Percentiles rank a stretch among this genome's conserved stretches.
phyloP scores from a whole-genome alignment of 2,113 vertebrate genomes.

The Xenus cinereus region DNA sequence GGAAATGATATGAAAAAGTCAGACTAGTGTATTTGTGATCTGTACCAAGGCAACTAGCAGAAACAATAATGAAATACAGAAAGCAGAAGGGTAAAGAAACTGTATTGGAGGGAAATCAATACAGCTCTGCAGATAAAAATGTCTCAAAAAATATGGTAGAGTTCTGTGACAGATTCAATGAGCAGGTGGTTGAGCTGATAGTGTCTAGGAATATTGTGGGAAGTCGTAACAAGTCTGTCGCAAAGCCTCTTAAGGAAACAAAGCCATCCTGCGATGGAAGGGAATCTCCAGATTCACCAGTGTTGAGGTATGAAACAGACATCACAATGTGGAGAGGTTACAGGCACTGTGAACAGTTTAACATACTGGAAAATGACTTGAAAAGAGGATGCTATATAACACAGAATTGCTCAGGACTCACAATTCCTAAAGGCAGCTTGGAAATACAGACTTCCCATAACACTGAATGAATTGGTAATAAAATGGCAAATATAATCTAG shows the following conservation, averaged over 20 bases:
- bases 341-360: not conserved
- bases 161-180: not conserved
- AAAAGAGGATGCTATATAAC: not conserved
- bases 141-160: not conserved
- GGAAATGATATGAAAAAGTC: not conserved
- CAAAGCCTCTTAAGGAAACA: not conserved
- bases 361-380: not conserved
- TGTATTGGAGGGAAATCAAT: not conserved
- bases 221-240: not conserved
- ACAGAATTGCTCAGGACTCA: not conserved
- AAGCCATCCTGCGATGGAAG: accelerated
- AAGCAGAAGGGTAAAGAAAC: not conserved
- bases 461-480: not conserved
- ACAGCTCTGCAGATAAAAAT: not conserved
- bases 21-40: not conserved
- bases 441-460: not conserved
- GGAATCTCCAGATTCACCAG: not conserved
- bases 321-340: not conserved
- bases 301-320: not conserved
- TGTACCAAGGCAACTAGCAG: not conserved
- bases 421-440: not conserved
- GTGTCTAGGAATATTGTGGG: not conserved
- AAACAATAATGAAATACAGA: not conserved
- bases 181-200: not conserved
- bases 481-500: not conserved